Evolutionary conservation across 2,888 invertebrate species (phyloP).

Genomic region (Oscheius onirici): DNA sequence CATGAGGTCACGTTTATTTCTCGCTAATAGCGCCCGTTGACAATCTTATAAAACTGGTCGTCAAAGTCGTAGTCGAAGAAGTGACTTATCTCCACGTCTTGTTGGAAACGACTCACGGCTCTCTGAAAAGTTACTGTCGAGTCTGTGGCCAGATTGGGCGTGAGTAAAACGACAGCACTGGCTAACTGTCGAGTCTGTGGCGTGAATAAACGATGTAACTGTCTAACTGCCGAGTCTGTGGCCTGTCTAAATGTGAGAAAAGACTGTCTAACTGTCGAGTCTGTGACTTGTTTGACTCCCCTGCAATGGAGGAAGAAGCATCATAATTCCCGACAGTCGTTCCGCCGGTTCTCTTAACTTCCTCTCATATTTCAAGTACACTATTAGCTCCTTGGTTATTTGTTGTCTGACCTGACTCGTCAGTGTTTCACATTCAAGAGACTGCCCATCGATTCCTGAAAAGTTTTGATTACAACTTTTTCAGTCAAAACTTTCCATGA

Average conservation of each 20-base stretch:
- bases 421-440: slow-evolving; percentile 4
- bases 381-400: background rate
- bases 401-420: background rate
- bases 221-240: too few species aligned
- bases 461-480: background rate
- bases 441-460: slow-evolving; percentile 1
- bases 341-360: slow-evolving; percentile 12
- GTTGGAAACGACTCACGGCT: slow-evolving; percentile 5
- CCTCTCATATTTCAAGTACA: background rate
- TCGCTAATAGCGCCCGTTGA: background rate
- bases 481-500: background rate
- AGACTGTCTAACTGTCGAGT: too few species aligned
- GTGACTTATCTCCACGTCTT: slow-evolving; percentile 16
- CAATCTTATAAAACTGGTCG: slow-evolving; percentile 10
- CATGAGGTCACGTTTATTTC: too few species aligned
- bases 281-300: too few species aligned
- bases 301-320: slow-evolving; percentile 10
- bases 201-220: too few species aligned
- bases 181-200: too few species aligned
- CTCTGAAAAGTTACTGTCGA: slow-evolving; percentile 1
- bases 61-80: slow-evolving; percentile 18
- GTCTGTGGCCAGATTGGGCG: too few species aligned
- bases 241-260: too few species aligned
- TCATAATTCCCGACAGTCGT: slow-evolving; percentile 4
- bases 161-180: background rate